phyloP scores from a whole-genome alignment of 2,888 invertebrate genomes.

The Spisula solida region DNA sequence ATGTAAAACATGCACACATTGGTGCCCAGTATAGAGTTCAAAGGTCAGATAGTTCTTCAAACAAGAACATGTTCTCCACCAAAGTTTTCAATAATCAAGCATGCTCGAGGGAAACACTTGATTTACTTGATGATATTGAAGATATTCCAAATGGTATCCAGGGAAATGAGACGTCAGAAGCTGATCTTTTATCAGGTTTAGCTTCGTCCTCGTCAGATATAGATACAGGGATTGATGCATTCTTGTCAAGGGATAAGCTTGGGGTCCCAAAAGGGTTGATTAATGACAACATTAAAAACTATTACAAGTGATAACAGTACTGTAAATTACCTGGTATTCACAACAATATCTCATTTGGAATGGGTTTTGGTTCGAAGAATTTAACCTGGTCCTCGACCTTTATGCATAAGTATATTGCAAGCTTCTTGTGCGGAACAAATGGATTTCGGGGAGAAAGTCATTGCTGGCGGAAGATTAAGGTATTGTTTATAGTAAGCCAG shows the following conservation, averaged over 20 bases:
- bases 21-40: background rate
- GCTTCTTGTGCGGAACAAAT: too few relatives aligned
- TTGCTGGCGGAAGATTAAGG: too few relatives aligned
- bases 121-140: slow-evolving; percentile 49
- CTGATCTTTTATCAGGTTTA: background rate
- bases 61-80: slow-evolving; percentile 22
- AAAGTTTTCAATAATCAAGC: slow-evolving; percentile 34
- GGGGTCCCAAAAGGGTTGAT: slow-evolving; percentile 39
- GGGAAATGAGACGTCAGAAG: background rate
- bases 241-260: slow-evolving; percentile 38
- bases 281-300: slow-evolving; percentile 44
- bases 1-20: background rate
- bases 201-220: background rate
- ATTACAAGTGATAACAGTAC: slow-evolving; percentile 30
- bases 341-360: too few relatives aligned
- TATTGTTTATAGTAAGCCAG: too few relatives aligned
- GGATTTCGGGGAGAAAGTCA: too few relatives aligned
- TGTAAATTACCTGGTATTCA: too few relatives aligned
- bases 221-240: slow-evolving; percentile 29
- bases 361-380: too few relatives aligned
- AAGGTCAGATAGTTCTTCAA: background rate
- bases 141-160: background rate
- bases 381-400: too few relatives aligned
- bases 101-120: slow-evolving; percentile 24
- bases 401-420: too few relatives aligned